Percentiles rank a stretch among this genome's conserved stretches.
These are phyloP conservation scores for Scaptomyza montana DNA, from an alignment of 1,140 invertebrate genomes.

Conservation along the genomic window DNA sequence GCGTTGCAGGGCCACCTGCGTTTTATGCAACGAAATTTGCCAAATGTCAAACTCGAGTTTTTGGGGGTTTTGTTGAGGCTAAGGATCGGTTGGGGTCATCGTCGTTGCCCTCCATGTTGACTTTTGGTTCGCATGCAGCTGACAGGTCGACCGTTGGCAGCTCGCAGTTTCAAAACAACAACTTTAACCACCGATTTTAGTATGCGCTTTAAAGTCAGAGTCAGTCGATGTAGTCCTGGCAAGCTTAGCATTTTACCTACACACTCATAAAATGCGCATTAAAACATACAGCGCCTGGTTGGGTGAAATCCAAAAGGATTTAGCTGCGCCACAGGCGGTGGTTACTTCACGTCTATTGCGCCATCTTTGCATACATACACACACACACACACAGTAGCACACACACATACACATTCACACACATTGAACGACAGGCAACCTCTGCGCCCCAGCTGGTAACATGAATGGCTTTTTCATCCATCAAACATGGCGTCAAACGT, in stretches of 20 bases:
- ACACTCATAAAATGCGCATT: constrained; percentile 82
- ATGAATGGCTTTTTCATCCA: constrained; percentile 83
- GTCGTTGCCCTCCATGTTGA: constrained; percentile 41
- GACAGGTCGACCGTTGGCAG: constrained; percentile 37
- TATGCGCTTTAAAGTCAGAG: constrained; percentile 71
- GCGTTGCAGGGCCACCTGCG: constrained; percentile 35
- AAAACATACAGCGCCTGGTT: constrained; percentile 74
- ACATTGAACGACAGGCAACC: constrained; percentile 50
- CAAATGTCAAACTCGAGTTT: constrained; percentile 35
- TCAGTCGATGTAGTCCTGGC: constrained; percentile 12
- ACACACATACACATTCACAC: constrained; percentile 6
- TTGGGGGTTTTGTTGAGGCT: neutral
- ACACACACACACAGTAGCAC: constrained; percentile 23
- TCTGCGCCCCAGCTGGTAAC: constrained; percentile 80
- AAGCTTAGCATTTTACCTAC: constrained; percentile 48
- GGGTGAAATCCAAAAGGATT: constrained; percentile 77
- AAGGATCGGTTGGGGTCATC: neutral
- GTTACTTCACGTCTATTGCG: constrained; percentile 79
- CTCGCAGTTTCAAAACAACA: constrained; percentile 41
- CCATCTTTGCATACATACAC: constrained; percentile 73
- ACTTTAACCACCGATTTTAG: constrained; percentile 63
- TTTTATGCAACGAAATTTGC: constrained; percentile 55
- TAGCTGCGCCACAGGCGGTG: constrained; percentile 77
- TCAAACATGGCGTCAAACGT: constrained; percentile 83
- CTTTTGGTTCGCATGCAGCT: constrained; percentile 42